phyloP scores from a whole-genome alignment of 2,113 vertebrate species.

The Sylvia atricapilla region DNA sequence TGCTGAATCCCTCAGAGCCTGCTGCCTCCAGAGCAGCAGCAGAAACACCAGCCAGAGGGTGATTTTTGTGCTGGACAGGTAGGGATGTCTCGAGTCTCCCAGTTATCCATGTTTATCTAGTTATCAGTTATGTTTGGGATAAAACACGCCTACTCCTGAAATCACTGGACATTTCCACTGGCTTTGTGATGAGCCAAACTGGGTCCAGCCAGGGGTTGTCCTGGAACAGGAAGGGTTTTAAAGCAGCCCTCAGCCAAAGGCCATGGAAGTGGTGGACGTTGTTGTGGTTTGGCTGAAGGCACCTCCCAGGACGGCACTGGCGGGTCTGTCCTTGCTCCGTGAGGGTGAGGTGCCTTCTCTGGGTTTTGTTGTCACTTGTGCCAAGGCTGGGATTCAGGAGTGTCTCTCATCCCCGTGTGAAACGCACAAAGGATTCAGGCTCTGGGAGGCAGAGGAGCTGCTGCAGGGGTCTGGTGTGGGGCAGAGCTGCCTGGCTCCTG shows the following conservation, averaged over 20 bases:
- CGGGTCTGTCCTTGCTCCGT: fast-evolving
- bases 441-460: background rate
- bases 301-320: background rate
- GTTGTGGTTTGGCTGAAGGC: background rate
- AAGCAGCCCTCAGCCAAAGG: background rate
- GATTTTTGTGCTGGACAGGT: background rate
- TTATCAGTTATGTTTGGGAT: background rate
- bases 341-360: background rate
- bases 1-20: background rate
- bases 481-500: background rate
- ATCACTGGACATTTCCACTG: fast-evolving
- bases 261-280: background rate
- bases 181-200: background rate
- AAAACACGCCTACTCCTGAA: background rate
- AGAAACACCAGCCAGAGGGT: background rate
- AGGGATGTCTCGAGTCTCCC: background rate
- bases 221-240: background rate
- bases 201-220: background rate
- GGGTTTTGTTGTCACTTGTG: background rate
- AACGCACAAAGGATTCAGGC: fast-evolving
- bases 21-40: background rate
- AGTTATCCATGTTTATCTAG: background rate
- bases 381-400: background rate
- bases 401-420: fast-evolving
- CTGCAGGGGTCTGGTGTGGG: fast-evolving